phyloP scores from a whole-genome alignment of 1,140 invertebrate species.

The Marisa cornuarietis region DNA sequence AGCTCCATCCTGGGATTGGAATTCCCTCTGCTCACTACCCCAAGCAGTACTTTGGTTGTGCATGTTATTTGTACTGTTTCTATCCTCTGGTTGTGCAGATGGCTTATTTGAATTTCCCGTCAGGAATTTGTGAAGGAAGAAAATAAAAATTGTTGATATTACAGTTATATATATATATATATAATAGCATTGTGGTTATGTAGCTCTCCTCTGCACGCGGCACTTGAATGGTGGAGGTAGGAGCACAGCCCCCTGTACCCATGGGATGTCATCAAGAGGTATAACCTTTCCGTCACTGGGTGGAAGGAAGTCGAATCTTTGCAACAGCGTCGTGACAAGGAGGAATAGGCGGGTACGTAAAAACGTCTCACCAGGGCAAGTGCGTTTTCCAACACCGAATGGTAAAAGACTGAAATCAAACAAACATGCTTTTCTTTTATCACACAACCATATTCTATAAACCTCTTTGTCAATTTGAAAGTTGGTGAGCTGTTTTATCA shows the following conservation, averaged over 20 bases:
- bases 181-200: not conserved
- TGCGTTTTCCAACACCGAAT: slow-evolving; percentile 46
- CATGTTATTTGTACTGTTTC: too few species aligned
- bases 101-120: too few species aligned
- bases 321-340: slow-evolving; percentile 43
- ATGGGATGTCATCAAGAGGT: slow-evolving; percentile 10
- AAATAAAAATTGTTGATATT: too few species aligned
- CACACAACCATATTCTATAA: too few species aligned
- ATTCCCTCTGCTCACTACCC: too few species aligned
- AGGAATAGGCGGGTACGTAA: slow-evolving; percentile 50
- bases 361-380: slow-evolving; percentile 50
- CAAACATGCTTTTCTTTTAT: not conserved
- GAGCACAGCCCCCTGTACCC: slow-evolving; percentile 12
- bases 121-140: too few species aligned
- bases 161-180: too few species aligned
- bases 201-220: not conserved
- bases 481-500: too few species aligned
- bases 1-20: too few species aligned
- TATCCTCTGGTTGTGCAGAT: too few species aligned
- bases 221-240: slow-evolving; percentile 1
- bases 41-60: too few species aligned
- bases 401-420: slow-evolving; percentile 36
- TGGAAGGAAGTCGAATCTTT: slow-evolving; percentile 45
- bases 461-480: too few species aligned
- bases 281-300: slow-evolving; percentile 21